A percentile compares a stretch with the other conserved stretches of the same genome.
Evolutionary conservation across 2,888 invertebrate species (phyloP).

Genomic region (Orchestes rusci): DNA sequence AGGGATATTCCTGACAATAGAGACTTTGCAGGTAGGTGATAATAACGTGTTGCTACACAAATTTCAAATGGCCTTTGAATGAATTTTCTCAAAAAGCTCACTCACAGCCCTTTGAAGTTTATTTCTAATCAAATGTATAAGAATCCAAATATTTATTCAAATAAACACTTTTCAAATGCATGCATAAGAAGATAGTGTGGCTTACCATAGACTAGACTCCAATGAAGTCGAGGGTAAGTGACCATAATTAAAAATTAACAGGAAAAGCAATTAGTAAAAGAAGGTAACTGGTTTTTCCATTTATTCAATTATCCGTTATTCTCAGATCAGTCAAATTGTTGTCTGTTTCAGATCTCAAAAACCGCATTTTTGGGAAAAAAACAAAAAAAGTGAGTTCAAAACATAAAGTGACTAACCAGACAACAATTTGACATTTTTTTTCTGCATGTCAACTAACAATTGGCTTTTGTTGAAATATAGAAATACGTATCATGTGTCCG

Average conservation of each 20-base stretch:
- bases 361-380: too few species aligned
- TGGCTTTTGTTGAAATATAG: constrained; percentile 48
- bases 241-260: neutral
- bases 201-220: constrained; percentile 34
- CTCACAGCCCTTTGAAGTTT: too few species aligned
- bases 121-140: too few species aligned
- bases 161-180: too few species aligned
- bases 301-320: constrained; percentile 12
- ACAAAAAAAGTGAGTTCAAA: constrained; percentile 15
- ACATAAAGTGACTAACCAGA: neutral
- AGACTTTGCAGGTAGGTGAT: constrained; percentile 38
- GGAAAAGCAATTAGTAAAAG: constrained; percentile 37
- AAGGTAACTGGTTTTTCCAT: constrained; percentile 28
- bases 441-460: constrained; percentile 37
- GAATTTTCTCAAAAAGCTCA: too few species aligned
- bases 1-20: constrained; percentile 32
- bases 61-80: too few species aligned
- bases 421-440: constrained; percentile 23
- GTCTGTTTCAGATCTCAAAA: constrained; percentile 29
- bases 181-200: constrained; percentile 32
- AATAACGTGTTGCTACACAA: too few species aligned
- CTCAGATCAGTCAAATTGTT: constrained; percentile 16
- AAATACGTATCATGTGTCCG: constrained; percentile 71
- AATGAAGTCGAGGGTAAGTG: constrained; percentile 35
- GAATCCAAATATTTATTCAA: too few species aligned